Evolutionary conservation across 2,888 invertebrate species (phyloP), one percentile per base, ranked within the genome.

Genomic region (Nysson spinosus): DNA sequence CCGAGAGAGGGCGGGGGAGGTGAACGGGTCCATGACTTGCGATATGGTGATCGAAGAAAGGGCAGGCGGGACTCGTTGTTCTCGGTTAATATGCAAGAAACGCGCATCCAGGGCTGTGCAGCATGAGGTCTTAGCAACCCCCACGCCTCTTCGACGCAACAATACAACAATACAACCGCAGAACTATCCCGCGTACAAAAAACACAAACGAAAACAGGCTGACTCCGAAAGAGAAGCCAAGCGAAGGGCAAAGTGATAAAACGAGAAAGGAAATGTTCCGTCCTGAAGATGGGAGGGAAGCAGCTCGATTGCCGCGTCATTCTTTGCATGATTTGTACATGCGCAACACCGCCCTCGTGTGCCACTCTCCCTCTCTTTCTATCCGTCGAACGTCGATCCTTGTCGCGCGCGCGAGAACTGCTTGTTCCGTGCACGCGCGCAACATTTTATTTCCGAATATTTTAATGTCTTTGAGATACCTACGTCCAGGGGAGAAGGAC

Each of bases 311-410:
- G 82, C 82, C 72, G 74, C 81, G 84, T 85, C 85, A 84, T 81
- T 80, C 79, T 76, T 78, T 62, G 78, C 77, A 79, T 84, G 84
- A 85, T 85, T 85, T 84, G 82, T 83, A 81, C 79, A 75, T 77
- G 81, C 75, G 77, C 77, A 76, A 79, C 81, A 60, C 83, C 82
- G 80, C 81, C 81, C 77, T 75, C 80, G 72, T 67, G 67, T 52
- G 57, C 64, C 56, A 51, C 71, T 64, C 64, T 56, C 62, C 47
- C 32, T 1, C 1, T 32, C 4, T 32, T 32, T 32, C 32, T 11
- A 4, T 32, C 14, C 32, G n/a, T 5, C 32, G 5, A n/a, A 32
- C 4, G n/a, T 9, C 14, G 11, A 12, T 32, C 11, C 35, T 20
- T n/a, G n/a, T n/a, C n/a, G n/a, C n/a, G n/a, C n/a, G n/a, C n/a